phyloP scores from a whole-genome alignment of 2,113 vertebrate species.

The Ageneiosus marmoratus region DNA sequence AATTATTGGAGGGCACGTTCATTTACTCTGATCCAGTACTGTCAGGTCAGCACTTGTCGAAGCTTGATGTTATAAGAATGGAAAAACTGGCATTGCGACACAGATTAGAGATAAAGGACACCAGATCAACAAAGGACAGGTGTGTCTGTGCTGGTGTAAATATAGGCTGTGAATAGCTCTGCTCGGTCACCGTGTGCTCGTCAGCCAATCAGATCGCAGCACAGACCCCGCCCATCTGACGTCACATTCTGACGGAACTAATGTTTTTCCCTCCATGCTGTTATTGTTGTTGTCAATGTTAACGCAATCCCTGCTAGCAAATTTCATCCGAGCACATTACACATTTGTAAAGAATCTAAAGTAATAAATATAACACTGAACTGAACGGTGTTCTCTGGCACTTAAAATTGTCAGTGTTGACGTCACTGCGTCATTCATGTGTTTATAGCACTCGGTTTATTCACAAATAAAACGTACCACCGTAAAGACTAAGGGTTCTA shows the following conservation, averaged over 20 bases:
- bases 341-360: no score
- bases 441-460: neutral
- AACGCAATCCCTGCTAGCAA: neutral
- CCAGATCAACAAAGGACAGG: conserved; percentile 36
- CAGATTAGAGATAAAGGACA: neutral
- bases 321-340: neutral
- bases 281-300: neutral
- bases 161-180: conserved; percentile 39
- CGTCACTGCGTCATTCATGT: conserved; percentile 12
- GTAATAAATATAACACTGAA: neutral
- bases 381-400: neutral
- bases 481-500: neutral
- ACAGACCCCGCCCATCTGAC: conserved; percentile 17
- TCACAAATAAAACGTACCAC: neutral
- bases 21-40: neutral
- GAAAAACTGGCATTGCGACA: neutral
- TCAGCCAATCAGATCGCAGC: conserved; percentile 20
- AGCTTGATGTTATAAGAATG: neutral
- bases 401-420: neutral
- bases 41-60: neutral
- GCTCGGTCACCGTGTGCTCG: neutral
- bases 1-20: neutral
- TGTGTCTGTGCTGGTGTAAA: conserved; percentile 35
- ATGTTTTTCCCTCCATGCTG: conserved; percentile 18
- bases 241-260: neutral